Evolutionary conservation across 2,113 vertebrate genomes (phyloP).

Genomic region (Lophura nycthemera): DNA sequence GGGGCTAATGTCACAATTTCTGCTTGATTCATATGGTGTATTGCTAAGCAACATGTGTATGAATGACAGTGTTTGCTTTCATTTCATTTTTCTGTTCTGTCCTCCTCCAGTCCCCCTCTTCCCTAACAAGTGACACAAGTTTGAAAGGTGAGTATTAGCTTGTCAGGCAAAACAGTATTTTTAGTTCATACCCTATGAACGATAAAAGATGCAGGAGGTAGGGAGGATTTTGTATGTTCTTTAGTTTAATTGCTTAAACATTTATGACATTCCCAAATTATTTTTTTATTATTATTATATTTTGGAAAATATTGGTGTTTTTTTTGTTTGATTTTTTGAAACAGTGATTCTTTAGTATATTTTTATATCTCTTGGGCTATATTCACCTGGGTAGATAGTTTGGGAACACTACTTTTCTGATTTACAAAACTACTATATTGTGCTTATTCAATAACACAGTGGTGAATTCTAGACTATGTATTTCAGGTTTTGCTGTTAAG

Average conservation of each 20-base stretch:
- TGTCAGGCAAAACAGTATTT: conserved; percentile 52
- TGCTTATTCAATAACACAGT: neutral
- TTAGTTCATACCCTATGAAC: conserved; percentile 19
- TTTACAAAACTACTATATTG: neutral
- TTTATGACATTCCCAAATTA: neutral
- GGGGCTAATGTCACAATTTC: neutral
- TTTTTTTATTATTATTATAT: neutral
- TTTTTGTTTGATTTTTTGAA: neutral
- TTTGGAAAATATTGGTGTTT: accelerated
- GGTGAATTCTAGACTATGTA: neutral
- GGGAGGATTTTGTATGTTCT: neutral
- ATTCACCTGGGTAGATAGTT: neutral
- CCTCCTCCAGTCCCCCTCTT: neutral
- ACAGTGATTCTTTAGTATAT: neutral
- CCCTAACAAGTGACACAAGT: neutral
- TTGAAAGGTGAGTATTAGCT: conserved; percentile 55
- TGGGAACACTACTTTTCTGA: neutral
- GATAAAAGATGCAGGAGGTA: neutral
- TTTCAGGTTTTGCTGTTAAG: neutral
- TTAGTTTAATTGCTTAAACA: neutral
- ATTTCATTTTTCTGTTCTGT: neutral
- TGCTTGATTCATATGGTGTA: conserved; percentile 2
- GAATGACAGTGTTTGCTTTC: conserved; percentile 1
- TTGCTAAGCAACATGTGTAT: conserved; percentile 56
- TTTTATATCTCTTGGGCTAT: neutral